phyloP scores from a whole-genome alignment of 2,113 vertebrate species.

The Laticauda colubrina region DNA sequence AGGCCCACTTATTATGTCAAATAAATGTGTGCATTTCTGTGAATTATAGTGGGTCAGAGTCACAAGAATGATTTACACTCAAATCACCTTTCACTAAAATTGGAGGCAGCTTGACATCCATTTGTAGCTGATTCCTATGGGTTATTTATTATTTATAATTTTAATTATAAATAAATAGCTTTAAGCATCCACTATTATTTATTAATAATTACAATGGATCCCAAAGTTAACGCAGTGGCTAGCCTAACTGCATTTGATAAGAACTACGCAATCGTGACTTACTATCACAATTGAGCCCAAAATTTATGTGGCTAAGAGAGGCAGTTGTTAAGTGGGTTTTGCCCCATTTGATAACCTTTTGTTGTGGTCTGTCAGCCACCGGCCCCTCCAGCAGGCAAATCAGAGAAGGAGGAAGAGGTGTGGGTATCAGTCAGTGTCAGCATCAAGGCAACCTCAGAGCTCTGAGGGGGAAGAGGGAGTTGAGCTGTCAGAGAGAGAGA shows the following conservation, averaged over 20 bases:
- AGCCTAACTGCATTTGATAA: neutral
- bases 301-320: too few relatives aligned
- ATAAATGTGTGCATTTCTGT: neutral
- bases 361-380: too few relatives aligned
- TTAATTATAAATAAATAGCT: neutral
- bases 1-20: slow-evolving; percentile 30
- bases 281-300: too few relatives aligned
- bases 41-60: neutral
- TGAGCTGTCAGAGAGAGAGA: too few relatives aligned
- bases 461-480: too few relatives aligned
- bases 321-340: too few relatives aligned
- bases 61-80: slow-evolving; percentile 12
- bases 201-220: neutral
- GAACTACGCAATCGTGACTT: neutral
- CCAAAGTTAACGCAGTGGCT: neutral
- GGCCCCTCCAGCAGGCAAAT: too few relatives aligned
- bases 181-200: neutral
- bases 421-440: too few relatives aligned
- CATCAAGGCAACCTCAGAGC: too few relatives aligned
- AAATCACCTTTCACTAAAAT: slow-evolving; percentile 39
- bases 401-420: too few relatives aligned
- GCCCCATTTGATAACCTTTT: too few relatives aligned
- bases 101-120: neutral
- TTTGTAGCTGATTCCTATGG: neutral
- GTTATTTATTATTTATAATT: neutral